Base-by-base conservation (phyloP, 2,888 invertebrate species). In the Drosophila nr. perissopoda region DNA sequence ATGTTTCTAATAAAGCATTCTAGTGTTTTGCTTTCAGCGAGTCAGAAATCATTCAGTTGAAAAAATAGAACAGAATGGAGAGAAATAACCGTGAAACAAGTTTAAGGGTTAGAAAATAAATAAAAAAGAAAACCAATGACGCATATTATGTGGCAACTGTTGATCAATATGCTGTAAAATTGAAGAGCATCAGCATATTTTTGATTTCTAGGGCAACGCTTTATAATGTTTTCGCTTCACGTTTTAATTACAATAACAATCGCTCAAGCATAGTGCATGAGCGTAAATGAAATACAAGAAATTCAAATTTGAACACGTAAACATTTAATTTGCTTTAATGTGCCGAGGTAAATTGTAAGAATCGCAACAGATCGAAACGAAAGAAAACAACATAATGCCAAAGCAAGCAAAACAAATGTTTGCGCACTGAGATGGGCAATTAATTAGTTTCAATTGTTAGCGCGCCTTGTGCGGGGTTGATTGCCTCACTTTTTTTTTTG, bases 401-500 rank as follows among this genome's bases (percentile, higher is more conserved):
- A 59, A 64, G 57, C 51, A 64, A 68, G 40, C 38, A 46, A 56
- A 79, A 69, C 57, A 79, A 79, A 69, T 86, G 76, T 87, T 85
- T 87, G 81, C 80, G 70, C 67, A 75, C 74, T 64, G 76, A 65
- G 75, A 88, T 76, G 76, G 78, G 73, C 82, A 85, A 89, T 87
- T 84, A 89, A 89, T 78, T 71, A 74, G 74, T 74, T 81, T 83
- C 87, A 63, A 76, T 75, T 75, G 80, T 70, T 62, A 60, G 69
- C 65, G 46, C 58, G 46, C 29, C 38, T 34, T 49, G 38, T 54
- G 65, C 34, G 51, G 53, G 62, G 42, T 70, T 78, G 77, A 87
- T 87, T 76, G 76, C 71, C 48, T 63, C 62, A 77, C 48, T 54
- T 36, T 60, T 5, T 5, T 16, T 36, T 27, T 40, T 57, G 59